Percentiles rank a stretch among this genome's conserved stretches.
Conservation (phyloP, 2,113 vertebrate genomes). For the Labeo rohita region DNA sequence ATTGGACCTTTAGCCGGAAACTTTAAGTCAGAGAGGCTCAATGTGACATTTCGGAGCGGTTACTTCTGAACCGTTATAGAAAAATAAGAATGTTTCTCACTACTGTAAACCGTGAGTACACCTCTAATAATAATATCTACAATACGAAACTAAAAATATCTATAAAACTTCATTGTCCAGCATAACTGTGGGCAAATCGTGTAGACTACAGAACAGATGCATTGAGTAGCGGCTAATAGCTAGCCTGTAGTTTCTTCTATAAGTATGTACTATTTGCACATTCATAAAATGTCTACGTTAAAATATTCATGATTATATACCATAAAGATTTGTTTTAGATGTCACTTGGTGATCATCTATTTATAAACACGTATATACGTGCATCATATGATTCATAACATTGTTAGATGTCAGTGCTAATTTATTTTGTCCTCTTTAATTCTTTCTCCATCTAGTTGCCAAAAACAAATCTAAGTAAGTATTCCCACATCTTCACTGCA, state of each 20-base stretch:
- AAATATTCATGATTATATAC: not conserved
- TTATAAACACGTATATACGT: not conserved
- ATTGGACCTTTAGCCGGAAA: not conserved
- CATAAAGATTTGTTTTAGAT: not conserved
- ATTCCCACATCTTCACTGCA: not conserved
- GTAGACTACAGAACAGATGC: not conserved
- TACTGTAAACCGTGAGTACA: constrained; percentile 74
- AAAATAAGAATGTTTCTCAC: constrained; percentile 75
- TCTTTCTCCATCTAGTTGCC: constrained; percentile 71
- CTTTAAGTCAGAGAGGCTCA: constrained; percentile 45
- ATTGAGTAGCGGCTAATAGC: not conserved
- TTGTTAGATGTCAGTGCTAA: not conserved
- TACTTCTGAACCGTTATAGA: not conserved
- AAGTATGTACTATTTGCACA: not conserved
- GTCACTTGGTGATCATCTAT: not conserved
- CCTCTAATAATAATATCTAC: not conserved
- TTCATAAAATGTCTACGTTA: not conserved
- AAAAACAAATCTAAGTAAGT: constrained; percentile 84
- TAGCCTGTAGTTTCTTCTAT: not conserved
- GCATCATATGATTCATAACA: not conserved
- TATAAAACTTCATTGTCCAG: not conserved
- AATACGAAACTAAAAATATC: not conserved
- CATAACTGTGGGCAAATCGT: not conserved
- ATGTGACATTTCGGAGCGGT: constrained; percentile 66
- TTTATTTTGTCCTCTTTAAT: not conserved